Percentiles rank a stretch among this genome's conserved stretches.
Conservation (phyloP, 2,797 vertebrate species). For the Sparidentex hasta region DNA sequence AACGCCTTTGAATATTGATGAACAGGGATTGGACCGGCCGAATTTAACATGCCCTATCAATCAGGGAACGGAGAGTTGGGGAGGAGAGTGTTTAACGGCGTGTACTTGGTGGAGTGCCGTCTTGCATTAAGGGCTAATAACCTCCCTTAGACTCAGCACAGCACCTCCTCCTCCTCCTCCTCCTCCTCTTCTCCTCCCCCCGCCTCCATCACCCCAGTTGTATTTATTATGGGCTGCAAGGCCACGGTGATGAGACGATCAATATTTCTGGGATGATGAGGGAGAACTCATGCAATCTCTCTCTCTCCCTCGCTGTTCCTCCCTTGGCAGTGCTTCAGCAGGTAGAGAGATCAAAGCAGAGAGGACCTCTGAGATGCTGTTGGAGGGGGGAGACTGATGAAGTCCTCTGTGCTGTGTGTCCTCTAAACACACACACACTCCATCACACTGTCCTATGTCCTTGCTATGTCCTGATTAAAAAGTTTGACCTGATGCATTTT, state of each 20-base stretch:
- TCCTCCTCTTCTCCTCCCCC: slow-evolving; percentile 2
- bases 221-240: slow-evolving; percentile 86
- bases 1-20: slow-evolving; percentile 61
- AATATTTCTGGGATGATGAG: slow-evolving; percentile 85
- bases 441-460: slow-evolving; percentile 79
- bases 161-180: slow-evolving; percentile 30
- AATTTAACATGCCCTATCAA: slow-evolving; percentile 68
- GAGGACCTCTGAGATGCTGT: slow-evolving; percentile 81
- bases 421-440: slow-evolving; percentile 83
- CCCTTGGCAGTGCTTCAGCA: slow-evolving; percentile 82
- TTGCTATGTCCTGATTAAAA: slow-evolving; percentile 84
- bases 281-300: slow-evolving; percentile 77
- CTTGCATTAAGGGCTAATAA: slow-evolving; percentile 79
- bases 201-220: slow-evolving; percentile 73
- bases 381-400: slow-evolving; percentile 80
- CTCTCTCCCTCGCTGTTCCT: slow-evolving; percentile 65
- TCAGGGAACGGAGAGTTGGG: slow-evolving; percentile 62
- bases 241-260: slow-evolving; percentile 83
- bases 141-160: slow-evolving; percentile 72
- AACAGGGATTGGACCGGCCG: slow-evolving; percentile 50
- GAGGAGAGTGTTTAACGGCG: slow-evolving; percentile 68
- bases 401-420: slow-evolving; percentile 77
- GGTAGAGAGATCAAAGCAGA: slow-evolving; percentile 82
- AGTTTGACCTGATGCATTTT: slow-evolving; percentile 80
- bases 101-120: slow-evolving; percentile 70